phyloP scores from a whole-genome alignment of 1,140 invertebrate species.

The Scaptomyza hsui region DNA sequence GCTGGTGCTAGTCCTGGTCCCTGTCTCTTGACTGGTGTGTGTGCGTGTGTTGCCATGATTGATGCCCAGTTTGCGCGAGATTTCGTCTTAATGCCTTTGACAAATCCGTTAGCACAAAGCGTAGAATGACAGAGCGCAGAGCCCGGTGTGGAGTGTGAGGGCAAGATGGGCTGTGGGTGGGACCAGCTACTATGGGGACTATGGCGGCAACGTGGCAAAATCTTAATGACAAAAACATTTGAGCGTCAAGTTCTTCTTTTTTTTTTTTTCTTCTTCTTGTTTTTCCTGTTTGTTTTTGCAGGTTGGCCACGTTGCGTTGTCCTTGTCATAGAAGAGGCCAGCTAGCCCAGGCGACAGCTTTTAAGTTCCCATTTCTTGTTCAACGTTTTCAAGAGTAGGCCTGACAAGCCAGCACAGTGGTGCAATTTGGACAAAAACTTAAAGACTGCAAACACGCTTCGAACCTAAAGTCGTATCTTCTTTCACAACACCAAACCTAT shows the following conservation, averaged over 20 bases:
- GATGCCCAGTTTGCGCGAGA: constrained; percentile 77
- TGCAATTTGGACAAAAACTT: constrained; percentile 8
- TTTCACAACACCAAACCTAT: too few relatives aligned
- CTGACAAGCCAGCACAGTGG: constrained; percentile 18
- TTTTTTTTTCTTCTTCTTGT: too few relatives aligned
- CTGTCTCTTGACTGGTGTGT: background rate
- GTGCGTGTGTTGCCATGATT: constrained; percentile 62
- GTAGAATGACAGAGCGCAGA: constrained; percentile 24
- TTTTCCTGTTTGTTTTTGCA: background rate
- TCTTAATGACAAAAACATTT: constrained; percentile 81
- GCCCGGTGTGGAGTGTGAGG: background rate
- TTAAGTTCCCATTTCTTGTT: constrained; percentile 32
- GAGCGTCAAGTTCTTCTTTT: constrained; percentile 55
- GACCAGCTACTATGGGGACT: background rate
- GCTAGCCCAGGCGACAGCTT: constrained; percentile 22
- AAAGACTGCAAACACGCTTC: too few relatives aligned
- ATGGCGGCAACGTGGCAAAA: constrained; percentile 49
- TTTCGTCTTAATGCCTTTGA: constrained; percentile 81
- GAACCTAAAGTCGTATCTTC: too few relatives aligned
- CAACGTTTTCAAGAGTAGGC: constrained; percentile 5
- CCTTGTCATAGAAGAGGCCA: constrained; percentile 28
- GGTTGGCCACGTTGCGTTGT: constrained; percentile 29
- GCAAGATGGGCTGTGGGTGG: background rate
- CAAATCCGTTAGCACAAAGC: constrained; percentile 76
- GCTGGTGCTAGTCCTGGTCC: too few relatives aligned